Conservation (phyloP, 2,113 vertebrate genomes). For the Climacteris rufus region DNA sequence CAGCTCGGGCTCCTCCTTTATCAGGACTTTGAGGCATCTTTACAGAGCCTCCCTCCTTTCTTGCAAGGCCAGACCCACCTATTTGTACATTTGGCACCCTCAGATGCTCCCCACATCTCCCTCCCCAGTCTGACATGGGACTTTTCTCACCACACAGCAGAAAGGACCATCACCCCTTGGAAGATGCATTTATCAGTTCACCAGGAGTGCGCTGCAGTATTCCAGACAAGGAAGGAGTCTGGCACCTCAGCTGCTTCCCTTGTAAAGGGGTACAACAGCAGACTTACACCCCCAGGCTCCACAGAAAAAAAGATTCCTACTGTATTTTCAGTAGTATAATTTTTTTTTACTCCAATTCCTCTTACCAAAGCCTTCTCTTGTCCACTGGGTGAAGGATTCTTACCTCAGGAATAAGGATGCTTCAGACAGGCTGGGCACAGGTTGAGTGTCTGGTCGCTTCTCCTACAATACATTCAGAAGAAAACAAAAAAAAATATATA, state of each 20-base stretch:
- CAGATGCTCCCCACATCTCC: background rate
- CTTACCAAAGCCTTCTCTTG: background rate
- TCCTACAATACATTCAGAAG: background rate
- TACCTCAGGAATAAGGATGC: background rate
- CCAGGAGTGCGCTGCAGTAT: background rate
- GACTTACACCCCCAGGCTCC: background rate
- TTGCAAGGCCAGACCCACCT: background rate
- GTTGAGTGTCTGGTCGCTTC: background rate
- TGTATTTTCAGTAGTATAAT: background rate
- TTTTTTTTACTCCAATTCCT: background rate
- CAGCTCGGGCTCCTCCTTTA: background rate
- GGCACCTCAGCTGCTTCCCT: background rate
- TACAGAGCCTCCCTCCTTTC: background rate
- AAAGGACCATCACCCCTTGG: background rate
- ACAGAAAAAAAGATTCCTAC: background rate
- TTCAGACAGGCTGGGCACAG: background rate
- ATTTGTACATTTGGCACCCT: background rate
- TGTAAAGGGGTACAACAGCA: background rate
- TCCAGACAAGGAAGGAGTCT: background rate
- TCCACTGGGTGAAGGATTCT: background rate
- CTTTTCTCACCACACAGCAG: background rate
- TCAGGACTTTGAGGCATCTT: background rate
- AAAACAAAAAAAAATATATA: background rate
- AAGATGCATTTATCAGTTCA: background rate
- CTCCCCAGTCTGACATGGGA: background rate